Conservation (phyloP, 2,113 vertebrate genomes). For the Glaucidium brasilianum region DNA sequence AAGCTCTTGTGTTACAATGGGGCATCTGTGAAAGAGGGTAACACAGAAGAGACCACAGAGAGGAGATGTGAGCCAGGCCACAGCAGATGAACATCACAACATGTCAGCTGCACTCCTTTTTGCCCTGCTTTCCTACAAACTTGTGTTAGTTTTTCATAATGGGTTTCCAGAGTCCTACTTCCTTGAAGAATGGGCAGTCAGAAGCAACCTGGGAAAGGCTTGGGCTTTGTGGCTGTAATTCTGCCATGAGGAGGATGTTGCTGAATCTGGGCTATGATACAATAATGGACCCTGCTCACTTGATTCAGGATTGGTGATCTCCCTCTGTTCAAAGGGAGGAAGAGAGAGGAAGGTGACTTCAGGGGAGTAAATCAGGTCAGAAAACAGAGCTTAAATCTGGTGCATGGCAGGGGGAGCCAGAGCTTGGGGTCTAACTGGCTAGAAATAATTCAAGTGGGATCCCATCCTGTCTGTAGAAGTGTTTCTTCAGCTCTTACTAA, state of each 20-base stretch:
- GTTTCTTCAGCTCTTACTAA: neutral
- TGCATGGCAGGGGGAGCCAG: accelerated
- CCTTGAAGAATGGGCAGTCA: neutral
- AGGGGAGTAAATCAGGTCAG: neutral
- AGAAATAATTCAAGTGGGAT: neutral
- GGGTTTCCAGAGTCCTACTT: neutral
- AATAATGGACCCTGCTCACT: neutral
- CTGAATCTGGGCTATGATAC: neutral
- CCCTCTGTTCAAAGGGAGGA: neutral
- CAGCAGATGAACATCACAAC: neutral
- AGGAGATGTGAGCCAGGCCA: neutral
- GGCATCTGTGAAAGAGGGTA: neutral
- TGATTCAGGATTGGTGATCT: neutral
- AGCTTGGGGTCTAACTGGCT: neutral
- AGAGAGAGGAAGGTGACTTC: neutral
- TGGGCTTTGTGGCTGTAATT: neutral
- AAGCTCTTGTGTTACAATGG: neutral
- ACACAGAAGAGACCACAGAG: neutral
- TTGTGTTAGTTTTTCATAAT: neutral
- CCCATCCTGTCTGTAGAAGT: neutral
- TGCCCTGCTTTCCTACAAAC: neutral
- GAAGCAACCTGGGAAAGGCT: neutral
- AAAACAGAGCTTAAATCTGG: neutral
- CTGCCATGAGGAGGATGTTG: neutral
- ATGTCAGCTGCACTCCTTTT: neutral